These are phyloP conservation scores for Acanthornis magna DNA, from an alignment of 2,797 vertebrate genomes.

Conservation along the genomic window DNA sequence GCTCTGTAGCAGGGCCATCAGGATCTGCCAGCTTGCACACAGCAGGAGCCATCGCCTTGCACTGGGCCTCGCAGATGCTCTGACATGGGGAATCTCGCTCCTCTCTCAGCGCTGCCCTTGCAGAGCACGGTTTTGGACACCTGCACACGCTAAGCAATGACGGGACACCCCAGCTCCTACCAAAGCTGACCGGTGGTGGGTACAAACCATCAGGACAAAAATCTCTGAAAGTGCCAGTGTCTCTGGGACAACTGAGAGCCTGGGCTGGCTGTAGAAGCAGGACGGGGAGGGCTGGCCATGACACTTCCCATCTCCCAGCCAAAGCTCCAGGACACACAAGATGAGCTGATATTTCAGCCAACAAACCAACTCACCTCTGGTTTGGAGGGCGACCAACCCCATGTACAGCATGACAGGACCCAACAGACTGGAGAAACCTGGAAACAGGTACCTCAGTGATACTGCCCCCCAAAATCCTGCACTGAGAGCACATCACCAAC, in stretches of 20 bases:
- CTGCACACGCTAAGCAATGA: accelerated
- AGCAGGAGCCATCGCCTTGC: background rate
- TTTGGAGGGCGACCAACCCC: accelerated
- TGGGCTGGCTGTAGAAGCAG: background rate
- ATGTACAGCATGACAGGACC: accelerated
- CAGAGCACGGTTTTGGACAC: background rate
- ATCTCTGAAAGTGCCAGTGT: accelerated
- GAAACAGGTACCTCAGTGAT: accelerated
- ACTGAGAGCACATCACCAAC: accelerated
- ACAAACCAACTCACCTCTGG: background rate
- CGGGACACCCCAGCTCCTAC: background rate
- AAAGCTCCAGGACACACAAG: background rate
- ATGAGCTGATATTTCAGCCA: background rate
- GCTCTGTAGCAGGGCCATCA: background rate
- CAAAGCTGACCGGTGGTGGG: background rate
- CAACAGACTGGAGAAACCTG: background rate
- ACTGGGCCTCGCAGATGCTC: conserved; percentile 45
- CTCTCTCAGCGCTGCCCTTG: background rate
- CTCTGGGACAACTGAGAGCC: background rate
- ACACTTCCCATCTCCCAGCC: background rate
- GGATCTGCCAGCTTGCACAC: conserved; percentile 40
- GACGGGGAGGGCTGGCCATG: accelerated
- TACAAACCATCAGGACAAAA: background rate
- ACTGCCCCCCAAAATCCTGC: background rate
- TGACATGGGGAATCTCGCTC: background rate